Evolutionary conservation across 2,888 invertebrate species (phyloP), one percentile per base, ranked within the genome.

Genomic region (Lobophora halterata): DNA sequence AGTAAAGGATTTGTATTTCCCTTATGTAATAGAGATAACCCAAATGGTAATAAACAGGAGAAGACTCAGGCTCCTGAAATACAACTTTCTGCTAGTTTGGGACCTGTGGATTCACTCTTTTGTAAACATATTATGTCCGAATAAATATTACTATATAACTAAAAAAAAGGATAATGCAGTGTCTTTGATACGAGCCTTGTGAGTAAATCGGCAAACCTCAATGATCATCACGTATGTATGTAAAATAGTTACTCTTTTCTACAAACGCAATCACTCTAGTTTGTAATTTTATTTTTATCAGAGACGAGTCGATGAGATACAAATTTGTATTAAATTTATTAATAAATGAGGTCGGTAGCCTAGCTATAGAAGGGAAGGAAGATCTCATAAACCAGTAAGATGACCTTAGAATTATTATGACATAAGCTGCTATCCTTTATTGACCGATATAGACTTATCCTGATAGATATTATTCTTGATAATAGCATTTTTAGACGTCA

Each of bases 211-310:
- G 55, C 54, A 46, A 60, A 56, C 53, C 47, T 70, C 63, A 59
- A 63, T 60, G 56, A 61, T 59, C 57, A 61, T 67, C 59, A 65
- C 66, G 67, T 46, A 43, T 51, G 35, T 41, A 46, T 83, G 83
- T 86, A 82, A 74, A 75, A 81, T 81, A 80, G 61, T 71, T 61
- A 63, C 56, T 70, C 50, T 66, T 65, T 75, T 79, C 64, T 81
- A 80, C 68, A 64, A 73, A 73, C 65, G 66, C 69, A 85, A 83
- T 85, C 82, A 83, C 77, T 77, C 42, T 72, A 74, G 73, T 83
- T 83, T 85, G 76, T 79, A 79, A n/a, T 68, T 74, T 74, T 67
- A 53, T 72, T 75, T 80, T 65, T 78, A 55, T 45, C 54, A 65
- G 70, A 62, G 61, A 63, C 58, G 59, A 63, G 70, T 70, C 61